Evolutionary conservation across 2,797 vertebrate genomes (phyloP), one percentile per base, ranked within the genome.

Genomic region (Cryptoblepharus egeriae): DNA sequence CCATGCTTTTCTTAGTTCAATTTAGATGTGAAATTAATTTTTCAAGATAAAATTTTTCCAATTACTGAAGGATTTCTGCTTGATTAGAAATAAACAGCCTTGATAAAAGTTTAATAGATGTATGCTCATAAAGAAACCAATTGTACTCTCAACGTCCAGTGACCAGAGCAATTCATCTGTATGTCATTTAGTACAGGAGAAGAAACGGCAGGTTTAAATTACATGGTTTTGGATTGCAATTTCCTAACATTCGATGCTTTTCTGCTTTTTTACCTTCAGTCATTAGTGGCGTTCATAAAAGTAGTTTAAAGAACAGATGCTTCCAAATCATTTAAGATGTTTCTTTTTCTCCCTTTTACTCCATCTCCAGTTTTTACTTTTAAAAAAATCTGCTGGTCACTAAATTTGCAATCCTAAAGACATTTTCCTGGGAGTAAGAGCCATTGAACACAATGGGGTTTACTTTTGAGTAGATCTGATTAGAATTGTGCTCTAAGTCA

Each of bases 201-300:
- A 94, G 95, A 95, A 96, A 96, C 94, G 95, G 96, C 95, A 96
- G 96, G 96, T 97, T 97, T 97, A 96, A 97, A 97, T 97, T 97
- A 97, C 96, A 96, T 95, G 95, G 96, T 96, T 96, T 96, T 96
- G 96, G 93, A 95, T 96, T 96, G 96, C 96, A 97, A 96, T 97
- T 97, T 96, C 96, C 96, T 96, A 96, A 96, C 95, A 95, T 95
- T 96, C 95, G 94, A 95, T 94, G 95, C 94, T 95, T 96, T 96
- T 95, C 93, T 95, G 89, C 91, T 94, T 95, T 95, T 95, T 94
- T 95, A 95, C 94, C 94, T 96, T 96, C 92, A 96, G 95, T 93
- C 94, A 95, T 96, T 96, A 93, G 90, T 90, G 94, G 93, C 94
- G 92, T 95, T 96, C 94, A 95, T 95, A 96, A 95, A 95, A 95